Base-by-base conservation (phyloP, 2,797 vertebrate species). In the Vultur gryphus region DNA sequence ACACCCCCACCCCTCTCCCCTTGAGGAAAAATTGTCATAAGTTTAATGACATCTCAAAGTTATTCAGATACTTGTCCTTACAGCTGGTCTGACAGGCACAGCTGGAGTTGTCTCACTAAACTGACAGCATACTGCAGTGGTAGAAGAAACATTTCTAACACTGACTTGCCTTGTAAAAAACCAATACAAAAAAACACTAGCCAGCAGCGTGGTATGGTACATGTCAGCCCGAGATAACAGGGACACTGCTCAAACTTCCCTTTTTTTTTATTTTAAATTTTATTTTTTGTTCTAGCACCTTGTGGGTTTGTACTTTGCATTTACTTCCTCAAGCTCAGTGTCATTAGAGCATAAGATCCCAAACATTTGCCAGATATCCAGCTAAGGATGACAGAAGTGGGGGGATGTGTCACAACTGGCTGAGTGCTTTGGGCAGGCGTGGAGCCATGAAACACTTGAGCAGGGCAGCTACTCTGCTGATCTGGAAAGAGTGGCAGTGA, bases 401-500 rank as follows among this genome's bases (percentile, higher is more conserved):
- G 39, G 39, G 51, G 43, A 43, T 33, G 10, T 8, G 24, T 39
- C 35, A 4, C 23, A 11, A 2, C 19, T 12, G 16, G 13, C 28
- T 8, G 31, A 26, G 26, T 46, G 66, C 78, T 57, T 11, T 3
- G 8, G 55, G 43, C 26, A 10, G 39, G 51, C 2, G 8, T 2
- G 20, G 43, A 73, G 61, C 54, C 24, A 4, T 2, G 28, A 35
- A 28, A 21, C 3, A 1, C 11, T 16, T 0, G 11, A 6, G 26
- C 25, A 18, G 24, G 51, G 57, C 70, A 57, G 49, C 37, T 23
- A 3, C 37, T 51, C 39, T 21, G 55, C 62, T 29, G 48, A 13
- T 8, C 6, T 3, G 39, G 46, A 33, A 10, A 1, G 3, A 15
- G 25, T 2, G 11, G 48, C 41, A 35, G 48, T 3, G n/a, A 20